These are phyloP conservation scores for Scomberomorus guttatus DNA, from an alignment of 2,797 vertebrate genomes.

Conservation along the genomic window DNA sequence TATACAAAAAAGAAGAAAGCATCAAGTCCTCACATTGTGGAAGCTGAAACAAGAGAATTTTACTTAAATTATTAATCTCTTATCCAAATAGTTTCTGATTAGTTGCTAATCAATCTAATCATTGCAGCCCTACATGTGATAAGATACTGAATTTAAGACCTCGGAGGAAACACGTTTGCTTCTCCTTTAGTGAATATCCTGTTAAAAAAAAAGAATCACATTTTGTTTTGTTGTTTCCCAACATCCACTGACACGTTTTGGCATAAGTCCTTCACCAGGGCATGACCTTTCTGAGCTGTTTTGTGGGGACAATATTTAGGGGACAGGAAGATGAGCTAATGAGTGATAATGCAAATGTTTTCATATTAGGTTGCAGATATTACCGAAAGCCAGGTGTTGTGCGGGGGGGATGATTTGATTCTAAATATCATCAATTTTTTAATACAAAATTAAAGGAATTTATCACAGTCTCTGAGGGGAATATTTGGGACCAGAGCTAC, in stretches of 20 bases:
- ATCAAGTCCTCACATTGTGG: too few relatives aligned
- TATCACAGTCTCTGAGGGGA: not conserved
- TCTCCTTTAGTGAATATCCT: too few relatives aligned
- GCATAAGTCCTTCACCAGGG: not conserved
- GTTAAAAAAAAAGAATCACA: too few relatives aligned
- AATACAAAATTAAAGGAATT: slow-evolving; percentile 14
- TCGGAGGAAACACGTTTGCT: too few relatives aligned
- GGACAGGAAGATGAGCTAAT: not conserved
- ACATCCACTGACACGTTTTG: not conserved
- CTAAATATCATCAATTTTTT: not conserved
- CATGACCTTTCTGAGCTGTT: not conserved
- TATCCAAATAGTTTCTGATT: too few relatives aligned
- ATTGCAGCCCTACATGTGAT: too few relatives aligned
- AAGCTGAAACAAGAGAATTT: too few relatives aligned
- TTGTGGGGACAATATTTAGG: not conserved
- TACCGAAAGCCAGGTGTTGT: not conserved
- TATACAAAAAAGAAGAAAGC: too few relatives aligned
- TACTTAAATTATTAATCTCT: too few relatives aligned
- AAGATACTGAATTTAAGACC: too few relatives aligned
- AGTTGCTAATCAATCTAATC: too few relatives aligned
- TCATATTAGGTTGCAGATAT: not conserved
- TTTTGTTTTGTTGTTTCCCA: too few relatives aligned
- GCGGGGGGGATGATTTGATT: not conserved
- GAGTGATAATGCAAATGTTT: not conserved
- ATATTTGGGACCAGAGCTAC: not conserved